Base-by-base conservation (phyloP, 1,140 invertebrate genomes). In the Ganaspis sp. region DNA sequence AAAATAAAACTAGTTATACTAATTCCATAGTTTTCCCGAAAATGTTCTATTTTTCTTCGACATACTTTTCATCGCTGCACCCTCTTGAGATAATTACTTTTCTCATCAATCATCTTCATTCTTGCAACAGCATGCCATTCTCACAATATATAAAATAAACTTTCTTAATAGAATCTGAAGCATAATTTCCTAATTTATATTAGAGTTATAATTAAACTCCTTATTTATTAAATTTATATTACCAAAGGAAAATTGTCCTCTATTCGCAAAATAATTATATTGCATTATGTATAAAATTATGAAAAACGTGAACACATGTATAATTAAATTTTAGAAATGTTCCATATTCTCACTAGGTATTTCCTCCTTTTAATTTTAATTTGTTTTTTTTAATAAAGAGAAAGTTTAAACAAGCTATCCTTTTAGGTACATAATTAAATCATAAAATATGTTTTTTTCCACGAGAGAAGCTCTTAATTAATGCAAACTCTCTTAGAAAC, bases 61-160 rank as follows among this genome's bases (percentile, higher is more conserved):
- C n/a, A n/a, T 34, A 29, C 12, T 64, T 34, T 64, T 64, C 23
- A 29, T 29, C 53, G 9, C 53, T 29, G 29, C 26, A 1, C 58
- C 23, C 58, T n/a, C 12, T 15, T 29, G 11, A n/a, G 58, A 11
- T 64, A 64, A 64, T 64, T n/a, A 64, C 21, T 34, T 29, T n/a
- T 64, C 58, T 64, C 58, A 64, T 64, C 58, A 64, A 34, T 64
- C 58, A 64, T n/a, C 58, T 26, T 64, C 15, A 26, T 64, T 26
- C 58, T 34, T n/a, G 58, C n/a, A 29, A 12, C 15, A 15, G 15
- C 15, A 21, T 34, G 29, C 29, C 15, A 29, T 12, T 11, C 4
- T 15, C 12, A 12, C 11, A 34, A 34, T 23, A 9, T 64, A 29
- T 34, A 64, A 26, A 58, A 26, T n/a, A 9, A 23, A 58, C 21